These are phyloP conservation scores for Thalassarche chlororhynchos DNA, from an alignment of 2,113 vertebrate genomes.

Conservation along the genomic window DNA sequence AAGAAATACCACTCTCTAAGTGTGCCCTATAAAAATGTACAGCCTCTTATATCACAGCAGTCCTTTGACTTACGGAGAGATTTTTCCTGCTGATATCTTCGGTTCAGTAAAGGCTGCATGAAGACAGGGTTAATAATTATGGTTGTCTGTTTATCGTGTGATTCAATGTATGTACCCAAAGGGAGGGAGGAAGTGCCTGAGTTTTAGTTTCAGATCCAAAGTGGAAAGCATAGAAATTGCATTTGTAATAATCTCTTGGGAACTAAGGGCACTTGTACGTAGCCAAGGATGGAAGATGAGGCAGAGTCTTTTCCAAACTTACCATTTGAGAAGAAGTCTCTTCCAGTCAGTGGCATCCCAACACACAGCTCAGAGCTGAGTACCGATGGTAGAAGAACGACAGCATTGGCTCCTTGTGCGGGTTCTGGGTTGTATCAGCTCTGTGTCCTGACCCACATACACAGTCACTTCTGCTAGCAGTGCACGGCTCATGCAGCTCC, in stretches of 20 bases:
- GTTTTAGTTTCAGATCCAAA: not conserved
- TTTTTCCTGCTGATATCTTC: not conserved
- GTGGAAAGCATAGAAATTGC: not conserved
- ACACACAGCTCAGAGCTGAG: not conserved
- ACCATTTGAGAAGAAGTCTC: not conserved
- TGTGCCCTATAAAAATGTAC: not conserved
- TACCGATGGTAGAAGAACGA: not conserved
- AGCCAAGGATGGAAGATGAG: not conserved
- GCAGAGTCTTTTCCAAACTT: not conserved
- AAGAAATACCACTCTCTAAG: not conserved
- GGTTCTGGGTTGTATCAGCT: not conserved
- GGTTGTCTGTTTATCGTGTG: not conserved
- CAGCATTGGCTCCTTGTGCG: fast-evolving
- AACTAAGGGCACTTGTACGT: not conserved
- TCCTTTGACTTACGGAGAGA: not conserved
- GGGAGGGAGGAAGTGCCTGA: not conserved
- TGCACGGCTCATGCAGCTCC: not conserved
- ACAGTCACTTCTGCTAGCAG: not conserved
- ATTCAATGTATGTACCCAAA: not conserved
- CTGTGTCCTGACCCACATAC: not conserved
- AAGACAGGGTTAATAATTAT: not conserved
- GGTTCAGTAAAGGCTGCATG: not conserved
- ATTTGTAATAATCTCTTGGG: not conserved
- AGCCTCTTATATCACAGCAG: not conserved
- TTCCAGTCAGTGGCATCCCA: not conserved